These are phyloP conservation scores for Forficula auricularia DNA, from an alignment of 1,140 invertebrate species.

Conservation along the genomic window DNA sequence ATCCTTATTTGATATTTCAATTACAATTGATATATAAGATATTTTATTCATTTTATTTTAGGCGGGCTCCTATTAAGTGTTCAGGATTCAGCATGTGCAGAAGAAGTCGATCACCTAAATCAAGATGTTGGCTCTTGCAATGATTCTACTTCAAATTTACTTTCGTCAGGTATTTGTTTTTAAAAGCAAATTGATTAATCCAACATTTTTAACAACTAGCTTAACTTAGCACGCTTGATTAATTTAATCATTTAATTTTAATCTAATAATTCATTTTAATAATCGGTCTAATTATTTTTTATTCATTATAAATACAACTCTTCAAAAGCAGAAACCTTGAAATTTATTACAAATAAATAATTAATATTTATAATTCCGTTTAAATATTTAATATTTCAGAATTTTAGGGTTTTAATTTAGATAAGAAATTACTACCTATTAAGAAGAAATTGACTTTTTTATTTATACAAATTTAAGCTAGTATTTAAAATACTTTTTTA, in stretches of 20 bases:
- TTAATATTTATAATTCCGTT: too few species aligned
- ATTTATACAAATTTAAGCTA: too few species aligned
- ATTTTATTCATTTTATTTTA: slow-evolving; percentile 13
- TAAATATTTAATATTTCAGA: too few species aligned
- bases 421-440: too few species aligned
- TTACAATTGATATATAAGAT: too few species aligned
- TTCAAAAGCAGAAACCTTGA: too few species aligned
- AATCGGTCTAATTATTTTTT: slow-evolving; percentile 1
- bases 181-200: too few species aligned
- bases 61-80: slow-evolving; percentile 59
- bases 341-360: too few species aligned
- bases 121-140: slow-evolving; percentile 31
- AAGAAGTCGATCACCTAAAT: slow-evolving; percentile 47
- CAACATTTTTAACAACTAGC: background rate
- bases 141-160: slow-evolving; percentile 41
- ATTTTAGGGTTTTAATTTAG: too few species aligned
- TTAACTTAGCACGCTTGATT: slow-evolving; percentile 4
- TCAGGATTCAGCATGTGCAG: slow-evolving; percentile 61
- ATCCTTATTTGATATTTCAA: too few species aligned
- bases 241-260: slow-evolving; percentile 1
- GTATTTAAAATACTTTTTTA: too few species aligned
- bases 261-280: slow-evolving; percentile 2
- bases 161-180: slow-evolving; percentile 47
- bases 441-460: too few species aligned
- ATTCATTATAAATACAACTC: slow-evolving; percentile 1